Evolutionary conservation across 2,888 invertebrate species (phyloP), one percentile per base, ranked within the genome.

Genomic region (Rambutsinella grinnellia): DNA sequence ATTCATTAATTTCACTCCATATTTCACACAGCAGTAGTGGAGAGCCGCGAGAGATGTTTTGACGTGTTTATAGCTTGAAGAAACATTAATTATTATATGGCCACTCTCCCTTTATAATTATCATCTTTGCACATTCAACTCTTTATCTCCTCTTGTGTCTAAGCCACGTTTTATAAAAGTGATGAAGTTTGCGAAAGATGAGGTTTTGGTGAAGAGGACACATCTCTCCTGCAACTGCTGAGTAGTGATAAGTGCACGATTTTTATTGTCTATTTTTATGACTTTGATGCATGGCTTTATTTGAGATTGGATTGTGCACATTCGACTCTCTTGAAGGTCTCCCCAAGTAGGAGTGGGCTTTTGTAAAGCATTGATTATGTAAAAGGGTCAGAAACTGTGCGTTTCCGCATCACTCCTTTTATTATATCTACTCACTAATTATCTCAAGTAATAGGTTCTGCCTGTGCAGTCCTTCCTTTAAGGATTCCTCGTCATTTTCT

Each of bases 41-140:
- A 5, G 5, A 8, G 62, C 61, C 61, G 65, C 19, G 56, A 74
- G 67, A 54, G 53, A 67, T 67, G 62, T 74, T 74, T 74, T 74
- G 74, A 74, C 74, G 57, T 27, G 10, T 24, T 36, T 36, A 13
- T 13, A 24, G 15, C 56, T 56, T n/a, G 21, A 17, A 28, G 36
- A 8, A 54, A 36, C 13, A 36, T 36, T 36, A 36, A 36, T 36
- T 36, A 13, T 36, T 36, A 36, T 36, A 36, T 13, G 13, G 36
- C 36, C 36, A 36, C 36, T 8, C 36, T 36, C 36, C 36, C 36
- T 36, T 36, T 36, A 36, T 36, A 36, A 36, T 36, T 36, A 36
- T 36, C 36, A 36, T 36, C 36, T 36, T 36, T 8, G 5, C 36
- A 36, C 36, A 8, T 36, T 36, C n/a, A n/a, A n/a, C n/a, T n/a